Base-by-base conservation (phyloP, 2,888 invertebrate species). In the Heteropelma amictum region DNA sequence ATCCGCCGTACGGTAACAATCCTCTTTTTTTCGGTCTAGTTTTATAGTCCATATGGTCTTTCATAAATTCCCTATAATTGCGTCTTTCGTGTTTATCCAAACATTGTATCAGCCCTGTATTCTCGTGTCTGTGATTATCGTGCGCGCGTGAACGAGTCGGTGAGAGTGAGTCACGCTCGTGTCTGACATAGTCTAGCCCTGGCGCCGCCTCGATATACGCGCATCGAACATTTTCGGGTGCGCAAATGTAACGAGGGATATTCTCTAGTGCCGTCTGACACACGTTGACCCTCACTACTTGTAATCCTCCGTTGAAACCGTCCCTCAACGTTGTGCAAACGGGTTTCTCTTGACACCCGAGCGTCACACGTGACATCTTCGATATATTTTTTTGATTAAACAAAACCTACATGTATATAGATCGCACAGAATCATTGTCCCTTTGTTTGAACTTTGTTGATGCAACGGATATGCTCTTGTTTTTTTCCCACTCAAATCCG, bases 261-360 rank as follows among this genome's bases (percentile, higher is more conserved):
- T 8, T 38, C 6, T n/a, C 23, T 35, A 33, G 63, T 49, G 47
- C 26, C 61, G 63, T 56, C 68, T 45, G 72, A 76, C 67, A 76
- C 58, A 51, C 67, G 76, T 53, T 68, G 76, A 76, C 72, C 68
- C 72, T 64, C 33, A 40, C 72, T 68, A 72, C 68, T 76, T 65
- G 74, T 70, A 70, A 70, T 70, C 53, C 60, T 47, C 67, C 38
- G 26, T 10, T 23, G 51, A 64, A 72, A 63, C 45, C 56, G 49
- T 61, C 26, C 10, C 21, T 17, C 49, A 28, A 56, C 71, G 35
- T 26, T 38, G 14, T 10, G 3, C 56, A 42, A 56, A 56, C 63
- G 63, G 68, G 49, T 51, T 72, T 76, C 60, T 35, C 70, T 63
- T 28, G 63, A 68, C 63, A 38, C 12, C 12, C 38, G 53, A 58